A percentile compares a stretch with the other conserved stretches of the same genome.
phyloP scores from a whole-genome alignment of 2,797 vertebrate species.

The Mergus octosetaceus region DNA sequence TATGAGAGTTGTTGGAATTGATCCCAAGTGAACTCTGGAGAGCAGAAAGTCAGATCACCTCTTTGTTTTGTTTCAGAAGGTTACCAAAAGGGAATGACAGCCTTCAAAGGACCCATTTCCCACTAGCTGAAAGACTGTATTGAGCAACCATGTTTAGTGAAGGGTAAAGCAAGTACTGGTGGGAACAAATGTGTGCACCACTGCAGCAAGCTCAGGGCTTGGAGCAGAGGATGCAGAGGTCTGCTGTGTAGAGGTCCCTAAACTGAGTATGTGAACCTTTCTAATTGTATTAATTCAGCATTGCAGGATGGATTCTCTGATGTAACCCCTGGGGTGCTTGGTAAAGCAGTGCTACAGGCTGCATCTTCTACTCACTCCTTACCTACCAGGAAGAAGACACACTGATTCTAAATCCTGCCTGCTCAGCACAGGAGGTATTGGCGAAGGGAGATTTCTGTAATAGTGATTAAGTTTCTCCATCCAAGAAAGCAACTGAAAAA shows the following conservation, averaged over 20 bases:
- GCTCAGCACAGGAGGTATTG: neutral
- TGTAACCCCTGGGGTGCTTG: neutral
- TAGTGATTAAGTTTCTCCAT: neutral
- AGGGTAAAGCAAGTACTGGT: slow-evolving; percentile 69
- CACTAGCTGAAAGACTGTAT: slow-evolving; percentile 73
- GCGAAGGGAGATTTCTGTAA: neutral
- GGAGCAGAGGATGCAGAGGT: slow-evolving; percentile 39
- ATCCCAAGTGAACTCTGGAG: slow-evolving; percentile 75
- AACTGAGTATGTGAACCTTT: slow-evolving; percentile 25
- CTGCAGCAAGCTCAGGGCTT: neutral
- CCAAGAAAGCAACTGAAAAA: neutral
- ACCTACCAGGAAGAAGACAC: neutral
- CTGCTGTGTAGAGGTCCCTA: slow-evolving; percentile 50
- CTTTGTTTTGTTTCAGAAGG: slow-evolving; percentile 71
- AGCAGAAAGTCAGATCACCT: slow-evolving; percentile 72
- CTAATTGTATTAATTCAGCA: neutral
- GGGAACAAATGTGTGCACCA: slow-evolving; percentile 31
- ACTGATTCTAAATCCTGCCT: neutral
- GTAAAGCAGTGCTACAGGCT: neutral
- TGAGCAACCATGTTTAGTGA: slow-evolving; percentile 73
- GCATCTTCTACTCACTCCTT: neutral
- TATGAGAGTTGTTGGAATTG: slow-evolving; percentile 74
- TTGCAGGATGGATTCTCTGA: neutral
- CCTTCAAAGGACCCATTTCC: slow-evolving; percentile 76
- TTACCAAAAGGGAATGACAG: slow-evolving; percentile 72